Percentiles rank a stretch among this genome's conserved stretches.
These are phyloP conservation scores for Hydropotes inermis DNA, from an alignment of 2,113 vertebrate genomes.

Conservation along the genomic window DNA sequence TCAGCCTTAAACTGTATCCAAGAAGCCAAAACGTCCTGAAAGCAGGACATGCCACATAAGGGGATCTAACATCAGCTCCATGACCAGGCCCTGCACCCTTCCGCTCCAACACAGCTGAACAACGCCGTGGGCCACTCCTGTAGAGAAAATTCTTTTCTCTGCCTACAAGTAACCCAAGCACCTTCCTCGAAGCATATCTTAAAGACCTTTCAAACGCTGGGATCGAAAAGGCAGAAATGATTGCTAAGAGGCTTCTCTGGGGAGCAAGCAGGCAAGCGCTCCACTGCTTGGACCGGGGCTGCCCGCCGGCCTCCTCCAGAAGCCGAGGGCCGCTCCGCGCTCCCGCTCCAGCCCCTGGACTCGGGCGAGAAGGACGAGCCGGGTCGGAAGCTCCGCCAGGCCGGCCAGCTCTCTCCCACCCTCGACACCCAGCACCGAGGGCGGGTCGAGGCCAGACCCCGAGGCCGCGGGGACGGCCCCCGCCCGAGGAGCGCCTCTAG, in stretches of 20 bases:
- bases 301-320: rapidly evolving
- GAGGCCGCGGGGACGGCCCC: neutral
- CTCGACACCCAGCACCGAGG: neutral
- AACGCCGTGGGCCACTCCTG: neutral
- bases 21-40: neutral
- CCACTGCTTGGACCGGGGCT: neutral
- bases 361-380: neutral
- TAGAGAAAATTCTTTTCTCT: neutral
- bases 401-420: neutral
- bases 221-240: neutral
- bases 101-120: neutral
- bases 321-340: rapidly evolving
- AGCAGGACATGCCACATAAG: neutral
- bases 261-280: neutral
- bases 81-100: neutral
- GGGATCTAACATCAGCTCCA: neutral
- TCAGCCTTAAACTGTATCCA: neutral
- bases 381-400: neutral
- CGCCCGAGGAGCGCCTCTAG: neutral
- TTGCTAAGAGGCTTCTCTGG: rapidly evolving
- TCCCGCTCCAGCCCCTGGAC: neutral
- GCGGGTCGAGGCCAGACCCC: neutral
- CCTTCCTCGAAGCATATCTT: neutral
- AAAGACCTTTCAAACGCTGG: neutral
- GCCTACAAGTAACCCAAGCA: neutral